Base-by-base conservation (phyloP, 2,888 invertebrate species). In the Ashinkailepas kermadecensis region DNA sequence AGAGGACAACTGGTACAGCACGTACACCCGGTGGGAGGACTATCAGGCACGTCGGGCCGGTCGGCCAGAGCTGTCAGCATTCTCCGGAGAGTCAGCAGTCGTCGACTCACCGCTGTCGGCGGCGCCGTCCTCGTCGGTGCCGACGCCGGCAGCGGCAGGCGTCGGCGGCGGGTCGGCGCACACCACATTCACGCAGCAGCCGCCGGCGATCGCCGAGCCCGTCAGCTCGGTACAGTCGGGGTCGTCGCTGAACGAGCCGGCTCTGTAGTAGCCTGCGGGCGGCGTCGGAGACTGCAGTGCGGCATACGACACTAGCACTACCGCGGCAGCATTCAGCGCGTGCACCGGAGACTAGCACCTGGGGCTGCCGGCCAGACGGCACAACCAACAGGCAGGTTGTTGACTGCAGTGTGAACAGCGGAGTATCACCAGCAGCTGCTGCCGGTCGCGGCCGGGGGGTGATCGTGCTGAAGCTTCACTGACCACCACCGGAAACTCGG, bases 111-210 rank as follows among this genome's bases (percentile, higher is more conserved):
- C 21, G 9, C 21, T 56, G 56, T 74, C 74, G 15, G 21, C 21
- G 2, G 18, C 74, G 74, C 10, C 21, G 56, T 25, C 13, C 15
- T 25, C 39, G 39, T 4, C 25, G 70, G 70, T 15, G 15, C 13
- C 64, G 64, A 64, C 18, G n/a, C 70, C 13, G 70, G 4, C 25
- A 13, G 13, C 54, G 74, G 11, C 25, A 1, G 9, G 2, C 39
- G 39, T 39, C 39, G 39, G 39, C 39, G 39, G 39, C n/a, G 23
- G 23, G 54, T 78, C 70, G 25, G 83, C 81, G 82, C 85, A 85
- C n/a, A 82, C 83, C 10, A 85, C 84, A n/a, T 82, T 81, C 57
- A 85, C 85, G 67, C 85, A 85, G 64, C 85, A 85, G 81, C 85
- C 85, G 81, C 56, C 78, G 78, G 56, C 70, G 59, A 64, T 81